Conservation (phyloP, 2,113 vertebrate species). For the Mus pahari region DNA sequence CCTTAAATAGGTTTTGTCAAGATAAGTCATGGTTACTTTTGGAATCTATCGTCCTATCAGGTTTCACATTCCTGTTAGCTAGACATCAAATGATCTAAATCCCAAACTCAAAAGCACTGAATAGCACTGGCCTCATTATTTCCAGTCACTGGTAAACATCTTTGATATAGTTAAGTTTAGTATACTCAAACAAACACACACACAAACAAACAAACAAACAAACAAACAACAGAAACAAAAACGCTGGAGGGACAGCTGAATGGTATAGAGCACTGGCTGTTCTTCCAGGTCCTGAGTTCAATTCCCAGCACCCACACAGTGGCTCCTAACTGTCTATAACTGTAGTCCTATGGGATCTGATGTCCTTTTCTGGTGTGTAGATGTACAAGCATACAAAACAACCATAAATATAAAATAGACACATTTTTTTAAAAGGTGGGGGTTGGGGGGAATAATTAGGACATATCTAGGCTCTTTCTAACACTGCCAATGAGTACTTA, state of each 20-base stretch:
- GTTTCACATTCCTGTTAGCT: constrained; percentile 14
- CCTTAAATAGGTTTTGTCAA: background rate
- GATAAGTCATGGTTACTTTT: background rate
- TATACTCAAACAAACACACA: background rate
- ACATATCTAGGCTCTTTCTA: background rate
- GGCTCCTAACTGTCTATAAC: background rate
- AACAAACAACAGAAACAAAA: background rate
- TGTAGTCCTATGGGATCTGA: background rate
- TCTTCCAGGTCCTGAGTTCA: background rate
- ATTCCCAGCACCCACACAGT: background rate
- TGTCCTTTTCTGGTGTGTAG: background rate
- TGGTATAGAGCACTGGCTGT: background rate
- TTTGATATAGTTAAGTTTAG: constrained; percentile 45
- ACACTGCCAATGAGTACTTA: constrained; percentile 16
- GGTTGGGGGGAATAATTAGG: background rate
- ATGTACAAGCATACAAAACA: background rate
- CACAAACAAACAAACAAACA: too few species aligned
- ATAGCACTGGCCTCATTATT: constrained; percentile 16
- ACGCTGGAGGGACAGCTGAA: background rate
- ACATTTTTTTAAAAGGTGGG: background rate
- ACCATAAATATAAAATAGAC: background rate
- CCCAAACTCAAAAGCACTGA: constrained; percentile 26
- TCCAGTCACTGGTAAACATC: constrained; percentile 2
- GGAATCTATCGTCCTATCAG: constrained; percentile 25
- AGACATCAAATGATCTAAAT: background rate